Base-by-base conservation (phyloP, 35 echinoderm and acorn worm species). In the Chiridota heheva region DNA sequence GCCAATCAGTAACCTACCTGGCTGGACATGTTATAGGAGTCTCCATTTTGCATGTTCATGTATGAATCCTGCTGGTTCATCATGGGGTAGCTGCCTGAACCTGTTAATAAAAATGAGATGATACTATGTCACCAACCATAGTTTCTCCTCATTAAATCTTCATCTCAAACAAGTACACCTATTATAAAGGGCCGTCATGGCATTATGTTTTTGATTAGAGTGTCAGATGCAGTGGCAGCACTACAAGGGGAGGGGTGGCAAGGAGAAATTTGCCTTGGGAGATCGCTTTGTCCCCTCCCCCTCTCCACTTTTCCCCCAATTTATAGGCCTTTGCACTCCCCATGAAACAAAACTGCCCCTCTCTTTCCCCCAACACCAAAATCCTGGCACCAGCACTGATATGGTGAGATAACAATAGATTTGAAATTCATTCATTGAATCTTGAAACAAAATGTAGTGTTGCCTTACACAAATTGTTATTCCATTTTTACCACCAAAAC, bases 31-130 rank as follows among this genome's bases (percentile, higher is more conserved):
- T 87, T 82, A 67, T 96, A 96, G 36, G 80, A 72, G 41, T 90
- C 82, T 61, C 89, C 18, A 66, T 96, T 96, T 87, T 90, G 92
- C 82, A 96, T 90, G 13, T 68, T 82, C 92, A 96, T 96, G 69
- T 81, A 96, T 28, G 69, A 78, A 3, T 76, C 82, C 22, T 72
- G 83, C 38, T 85, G 67, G 33, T 62, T 69, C 82, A 90, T 87
- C 82, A 96, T 90, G 47, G 61, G 81, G 41, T 46, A 74, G 41
- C 83, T 85, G 41, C 87, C 83, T 86, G 89, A 86, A 47, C 89
- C 88, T 91, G 64, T 55, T 5, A 46, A 15, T 27, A 73, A 67
- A 3, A 77, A 49, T 2, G 0, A 58, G 45, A 64, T 12, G 48
- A 37, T 17, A 60, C 39, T 7, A 35, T n/a, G 17, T 73, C 15